These are phyloP conservation scores for Hipposideros larvatus DNA, from an alignment of 2,797 vertebrate species.

Conservation along the genomic window DNA sequence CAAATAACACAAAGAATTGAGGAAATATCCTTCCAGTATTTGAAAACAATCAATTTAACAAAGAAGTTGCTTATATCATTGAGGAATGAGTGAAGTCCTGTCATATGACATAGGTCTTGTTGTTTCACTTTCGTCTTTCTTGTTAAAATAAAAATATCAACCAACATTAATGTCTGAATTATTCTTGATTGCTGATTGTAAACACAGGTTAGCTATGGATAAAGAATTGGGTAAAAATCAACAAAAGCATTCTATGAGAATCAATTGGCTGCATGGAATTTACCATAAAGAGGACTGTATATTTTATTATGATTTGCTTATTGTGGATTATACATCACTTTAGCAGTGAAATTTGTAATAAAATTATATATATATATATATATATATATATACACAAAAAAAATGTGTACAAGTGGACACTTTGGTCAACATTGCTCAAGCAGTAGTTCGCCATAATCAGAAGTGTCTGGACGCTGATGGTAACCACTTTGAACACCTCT, in stretches of 20 bases:
- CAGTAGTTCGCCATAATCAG: too few species aligned
- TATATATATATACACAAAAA: too few species aligned
- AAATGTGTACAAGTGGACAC: too few species aligned
- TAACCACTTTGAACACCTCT: too few species aligned
- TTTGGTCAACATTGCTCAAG: too few species aligned
- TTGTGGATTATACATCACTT: not conserved
- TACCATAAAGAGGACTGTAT: not conserved
- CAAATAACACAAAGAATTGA: not conserved
- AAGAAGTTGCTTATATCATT: not conserved
- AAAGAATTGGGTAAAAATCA: constrained; percentile 4
- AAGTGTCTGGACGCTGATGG: too few species aligned
- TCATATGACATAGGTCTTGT: not conserved
- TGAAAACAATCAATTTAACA: not conserved
- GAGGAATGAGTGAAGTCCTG: constrained; percentile 17
- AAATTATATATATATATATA: not conserved
- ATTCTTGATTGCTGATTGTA: not conserved
- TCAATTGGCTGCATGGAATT: not conserved
- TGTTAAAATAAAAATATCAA: constrained; percentile 45
- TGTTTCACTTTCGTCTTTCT: not conserved
- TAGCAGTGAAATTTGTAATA: not conserved
- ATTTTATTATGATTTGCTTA: not conserved
- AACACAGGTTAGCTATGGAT: not conserved
- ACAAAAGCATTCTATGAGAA: not conserved
- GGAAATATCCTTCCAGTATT: not conserved
- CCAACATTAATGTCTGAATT: not conserved